Percentiles rank a stretch among this genome's conserved stretches.
Evolutionary conservation across 2,797 vertebrate species (phyloP).

Genomic region (Pteronotus mesoamericanus): DNA sequence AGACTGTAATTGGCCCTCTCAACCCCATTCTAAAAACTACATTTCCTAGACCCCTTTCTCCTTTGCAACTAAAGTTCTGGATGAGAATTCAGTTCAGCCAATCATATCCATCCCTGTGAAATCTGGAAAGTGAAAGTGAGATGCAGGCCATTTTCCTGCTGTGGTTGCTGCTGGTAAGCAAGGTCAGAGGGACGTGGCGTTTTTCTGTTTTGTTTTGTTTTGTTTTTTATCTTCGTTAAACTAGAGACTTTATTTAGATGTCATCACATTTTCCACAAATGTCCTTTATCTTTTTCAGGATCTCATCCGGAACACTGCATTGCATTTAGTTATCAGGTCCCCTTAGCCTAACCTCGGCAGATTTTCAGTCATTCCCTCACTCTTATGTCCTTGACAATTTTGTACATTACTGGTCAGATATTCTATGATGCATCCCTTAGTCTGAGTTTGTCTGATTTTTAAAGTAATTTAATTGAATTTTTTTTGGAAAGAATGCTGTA

Average conservation of each 20-base stretch:
- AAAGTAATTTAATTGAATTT: not conserved
- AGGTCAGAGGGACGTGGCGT: not conserved
- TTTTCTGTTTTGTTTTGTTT: not conserved
- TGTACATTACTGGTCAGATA: not conserved
- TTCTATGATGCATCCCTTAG: not conserved
- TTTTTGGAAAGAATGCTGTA: not conserved
- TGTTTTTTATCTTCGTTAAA: not conserved
- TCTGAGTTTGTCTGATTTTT: not conserved
- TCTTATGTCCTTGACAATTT: not conserved
- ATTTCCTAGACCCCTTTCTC: not conserved
- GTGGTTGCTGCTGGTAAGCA: not conserved
- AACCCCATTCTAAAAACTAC: not conserved
- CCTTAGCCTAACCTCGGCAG: not conserved
- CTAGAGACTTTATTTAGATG: not conserved
- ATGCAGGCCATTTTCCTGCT: not conserved
- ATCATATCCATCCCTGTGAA: not conserved
- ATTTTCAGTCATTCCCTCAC: not conserved
- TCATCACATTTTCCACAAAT: not conserved
- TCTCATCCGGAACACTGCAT: not conserved
- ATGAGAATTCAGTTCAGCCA: conserved; percentile 6
- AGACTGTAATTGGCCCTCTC: not conserved
- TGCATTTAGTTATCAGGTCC: not conserved
- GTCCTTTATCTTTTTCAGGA: not conserved
- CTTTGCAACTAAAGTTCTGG: not conserved
- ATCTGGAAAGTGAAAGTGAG: not conserved